phyloP scores from a whole-genome alignment of 2,797 vertebrate species.

The Spea hammondii region DNA sequence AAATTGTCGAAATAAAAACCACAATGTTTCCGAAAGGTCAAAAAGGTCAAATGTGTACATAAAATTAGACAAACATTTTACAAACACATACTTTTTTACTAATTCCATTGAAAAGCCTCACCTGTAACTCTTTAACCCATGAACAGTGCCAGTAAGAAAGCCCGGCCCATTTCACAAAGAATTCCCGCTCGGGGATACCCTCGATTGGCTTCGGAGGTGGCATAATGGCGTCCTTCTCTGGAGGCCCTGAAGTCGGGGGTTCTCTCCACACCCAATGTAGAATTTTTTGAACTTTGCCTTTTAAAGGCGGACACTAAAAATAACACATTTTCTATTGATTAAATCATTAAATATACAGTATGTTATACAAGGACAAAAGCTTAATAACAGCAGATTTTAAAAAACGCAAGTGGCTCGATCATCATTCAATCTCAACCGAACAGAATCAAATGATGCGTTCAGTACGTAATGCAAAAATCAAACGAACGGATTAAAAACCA shows the following conservation, averaged over 20 bases:
- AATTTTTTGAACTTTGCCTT: slow-evolving; percentile 95
- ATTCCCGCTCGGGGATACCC: slow-evolving; percentile 89
- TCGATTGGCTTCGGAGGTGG: slow-evolving; percentile 77
- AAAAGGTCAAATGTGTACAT: no score
- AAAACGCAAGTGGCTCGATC: no score
- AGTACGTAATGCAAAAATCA: no score
- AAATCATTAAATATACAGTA: background rate
- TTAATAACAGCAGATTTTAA: no score
- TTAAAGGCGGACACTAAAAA: slow-evolving; percentile 87
- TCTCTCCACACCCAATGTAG: slow-evolving; percentile 96
- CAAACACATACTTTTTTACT: no score
- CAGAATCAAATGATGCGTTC: no score
- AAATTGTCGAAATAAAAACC: no score
- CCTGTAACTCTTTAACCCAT: slow-evolving; percentile 98
- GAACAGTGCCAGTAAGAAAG: slow-evolving; percentile 99
- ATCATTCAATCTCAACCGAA: no score
- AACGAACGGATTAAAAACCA: no score
- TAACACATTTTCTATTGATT: background rate
- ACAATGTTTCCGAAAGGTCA: no score
- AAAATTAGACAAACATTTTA: no score
- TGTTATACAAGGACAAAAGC: no score
- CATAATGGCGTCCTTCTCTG: slow-evolving; percentile 64
- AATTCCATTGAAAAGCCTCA: slow-evolving; percentile 52
- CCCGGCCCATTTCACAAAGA: slow-evolving; percentile 95
- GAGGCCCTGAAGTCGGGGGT: slow-evolving; percentile 63